phyloP scores from a whole-genome alignment of 1,140 invertebrate genomes.

The Diploscapter pachys region DNA sequence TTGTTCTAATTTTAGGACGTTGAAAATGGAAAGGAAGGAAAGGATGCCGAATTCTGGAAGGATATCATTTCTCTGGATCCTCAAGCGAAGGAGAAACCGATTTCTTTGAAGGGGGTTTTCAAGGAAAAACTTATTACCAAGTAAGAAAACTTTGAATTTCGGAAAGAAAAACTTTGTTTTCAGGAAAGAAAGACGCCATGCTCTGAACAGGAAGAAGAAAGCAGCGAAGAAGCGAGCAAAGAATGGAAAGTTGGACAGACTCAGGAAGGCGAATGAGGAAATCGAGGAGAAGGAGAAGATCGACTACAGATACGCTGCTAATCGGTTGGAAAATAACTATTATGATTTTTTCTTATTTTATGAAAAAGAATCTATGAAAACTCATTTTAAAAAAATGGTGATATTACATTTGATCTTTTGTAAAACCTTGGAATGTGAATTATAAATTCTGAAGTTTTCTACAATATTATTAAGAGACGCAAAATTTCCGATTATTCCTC shows the following conservation, averaged over 20 bases:
- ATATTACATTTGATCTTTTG: no score
- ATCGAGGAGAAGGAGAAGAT: not conserved
- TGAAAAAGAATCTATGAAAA: no score
- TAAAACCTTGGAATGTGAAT: no score
- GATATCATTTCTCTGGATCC: not conserved
- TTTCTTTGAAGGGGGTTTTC: conserved; percentile 13
- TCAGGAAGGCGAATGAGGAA: not conserved
- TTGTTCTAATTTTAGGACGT: conserved; percentile 3
- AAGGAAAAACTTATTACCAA: not conserved
- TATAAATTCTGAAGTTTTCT: no score
- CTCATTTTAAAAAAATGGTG: no score
- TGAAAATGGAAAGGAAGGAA: not conserved
- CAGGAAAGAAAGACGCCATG: conserved; percentile 4
- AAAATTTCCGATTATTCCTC: not conserved
- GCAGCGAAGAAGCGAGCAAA: not conserved
- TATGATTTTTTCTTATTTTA: not conserved
- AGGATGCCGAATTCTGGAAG: not conserved
- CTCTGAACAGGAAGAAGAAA: conserved; percentile 22
- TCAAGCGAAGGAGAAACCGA: conserved; percentile 6
- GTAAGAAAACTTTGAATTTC: not conserved
- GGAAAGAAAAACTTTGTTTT: not conserved
- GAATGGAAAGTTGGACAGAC: not conserved
- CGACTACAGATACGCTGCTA: conserved; percentile 11
- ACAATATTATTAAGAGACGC: no score
- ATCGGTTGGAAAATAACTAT: not conserved